Evolutionary conservation across 2,113 vertebrate species (phyloP).

Genomic region (Canis aureus): DNA sequence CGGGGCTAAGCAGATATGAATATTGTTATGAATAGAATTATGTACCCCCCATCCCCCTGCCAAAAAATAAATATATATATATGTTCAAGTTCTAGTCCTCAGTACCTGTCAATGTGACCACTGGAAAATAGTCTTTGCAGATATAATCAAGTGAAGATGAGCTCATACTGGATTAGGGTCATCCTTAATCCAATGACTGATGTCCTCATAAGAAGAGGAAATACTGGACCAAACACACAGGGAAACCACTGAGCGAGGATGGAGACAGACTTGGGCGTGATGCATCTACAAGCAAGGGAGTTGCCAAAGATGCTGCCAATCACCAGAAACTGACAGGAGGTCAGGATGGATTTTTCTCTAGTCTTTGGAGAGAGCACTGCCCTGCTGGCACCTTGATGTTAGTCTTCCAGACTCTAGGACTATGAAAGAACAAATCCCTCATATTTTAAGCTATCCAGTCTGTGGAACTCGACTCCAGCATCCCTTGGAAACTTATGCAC

Average conservation of each 20-base stretch:
- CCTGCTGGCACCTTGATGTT: background rate
- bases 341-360: background rate
- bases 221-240: background rate
- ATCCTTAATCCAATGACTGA: background rate
- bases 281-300: too few relatives aligned
- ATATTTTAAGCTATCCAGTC: background rate
- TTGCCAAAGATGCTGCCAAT: background rate
- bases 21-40: background rate
- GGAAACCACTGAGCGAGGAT: fast-evolving
- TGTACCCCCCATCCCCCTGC: background rate
- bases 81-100: background rate
- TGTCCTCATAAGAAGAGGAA: background rate
- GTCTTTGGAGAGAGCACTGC: background rate
- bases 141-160: background rate
- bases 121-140: background rate
- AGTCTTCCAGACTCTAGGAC: background rate
- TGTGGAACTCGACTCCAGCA: background rate
- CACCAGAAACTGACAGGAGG: background rate
- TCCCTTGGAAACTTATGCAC: background rate
- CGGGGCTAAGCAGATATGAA: background rate
- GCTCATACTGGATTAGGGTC: background rate
- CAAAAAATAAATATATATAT: background rate
- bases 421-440: background rate
- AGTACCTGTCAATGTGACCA: background rate
- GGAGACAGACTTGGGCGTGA: background rate